A percentile compares a stretch with the other conserved stretches of the same genome.
Conservation (phyloP, 2,888 invertebrate species). For the Dicyrtoma fusca region DNA sequence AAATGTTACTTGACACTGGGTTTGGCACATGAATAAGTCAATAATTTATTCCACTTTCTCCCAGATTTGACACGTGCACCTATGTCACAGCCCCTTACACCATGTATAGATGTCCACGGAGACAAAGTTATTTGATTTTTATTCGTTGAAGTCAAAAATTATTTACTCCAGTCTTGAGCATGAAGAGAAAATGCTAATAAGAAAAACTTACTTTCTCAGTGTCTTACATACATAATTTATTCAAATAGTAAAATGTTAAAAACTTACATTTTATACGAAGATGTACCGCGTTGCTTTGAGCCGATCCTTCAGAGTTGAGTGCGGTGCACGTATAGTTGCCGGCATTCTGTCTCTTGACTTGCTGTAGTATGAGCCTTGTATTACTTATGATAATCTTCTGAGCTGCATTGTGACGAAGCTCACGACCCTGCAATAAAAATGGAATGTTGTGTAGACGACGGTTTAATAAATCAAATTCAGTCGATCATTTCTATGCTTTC, state of each 20-base stretch:
- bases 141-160: background rate
- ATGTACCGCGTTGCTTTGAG: slow-evolving; percentile 64
- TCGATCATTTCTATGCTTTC: background rate
- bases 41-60: background rate
- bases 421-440: slow-evolving; percentile 68
- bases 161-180: too few species aligned
- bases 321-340: slow-evolving; percentile 86
- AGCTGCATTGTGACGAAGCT: slow-evolving; percentile 78
- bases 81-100: background rate
- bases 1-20: too few species aligned
- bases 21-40: too few species aligned
- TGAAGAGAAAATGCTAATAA: too few species aligned
- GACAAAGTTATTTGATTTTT: background rate
- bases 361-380: slow-evolving; percentile 72
- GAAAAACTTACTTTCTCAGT: background rate
- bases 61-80: background rate
- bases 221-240: background rate
- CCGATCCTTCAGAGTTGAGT: slow-evolving; percentile 81
- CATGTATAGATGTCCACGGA: background rate
- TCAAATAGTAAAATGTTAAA: background rate
- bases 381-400: slow-evolving; percentile 49
- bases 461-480: slow-evolving; percentile 8
- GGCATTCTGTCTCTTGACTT: slow-evolving; percentile 78
- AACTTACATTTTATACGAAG: slow-evolving; percentile 65
- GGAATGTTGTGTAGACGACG: background rate